Evolutionary conservation across 1,140 invertebrate genomes (phyloP), one percentile per base, ranked within the genome.

Genomic region (Drosophila paulistorum): DNA sequence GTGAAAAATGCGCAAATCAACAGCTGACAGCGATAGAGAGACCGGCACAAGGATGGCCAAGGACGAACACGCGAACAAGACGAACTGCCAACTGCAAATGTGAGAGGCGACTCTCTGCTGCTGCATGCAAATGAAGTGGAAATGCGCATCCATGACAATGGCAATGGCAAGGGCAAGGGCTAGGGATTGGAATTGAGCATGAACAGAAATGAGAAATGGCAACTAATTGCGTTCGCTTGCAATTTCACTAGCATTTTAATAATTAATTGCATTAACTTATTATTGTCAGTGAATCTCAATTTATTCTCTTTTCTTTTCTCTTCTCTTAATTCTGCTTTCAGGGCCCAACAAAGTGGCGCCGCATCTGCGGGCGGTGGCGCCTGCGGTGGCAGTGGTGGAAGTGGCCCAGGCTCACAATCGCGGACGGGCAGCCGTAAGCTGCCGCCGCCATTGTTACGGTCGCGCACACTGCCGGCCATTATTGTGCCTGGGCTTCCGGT

Each of bases 401-500:
- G 51, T 17, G 75, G 68, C 74, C 90, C 55, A 39, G 77, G 76
- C 55, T 70, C 92, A 91, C 82, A 90, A 77, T 90, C 92, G 30
- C 92, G 92, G 42, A 71, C 73, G 35, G 72, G 76, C 92, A 74
- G 92, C 66, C 92, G 80, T 68, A 92, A 93, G 69, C 87, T 92
- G 45, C 95, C 95, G 51, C 96, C 96, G 1, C 96, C 96, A 1
- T 93, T 98, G 71, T 93, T 97, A 60, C 94, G 96, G 71, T 97
- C 97, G 10, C 94, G 96, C 79, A 98, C 97, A 5, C 93, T 98
- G 55, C 97, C 97, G 14, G 96, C 97, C 61, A 98, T 98, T 86
- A 95, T 98, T n/a, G 95, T 96, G 37, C 97, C 97, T 3, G 96
- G 96, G 57, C 94, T 97, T 81, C 97, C 94, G 81, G 96, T 97